Base-by-base conservation (phyloP, 2,797 vertebrate genomes). In the Gymnothorax javanicus region DNA sequence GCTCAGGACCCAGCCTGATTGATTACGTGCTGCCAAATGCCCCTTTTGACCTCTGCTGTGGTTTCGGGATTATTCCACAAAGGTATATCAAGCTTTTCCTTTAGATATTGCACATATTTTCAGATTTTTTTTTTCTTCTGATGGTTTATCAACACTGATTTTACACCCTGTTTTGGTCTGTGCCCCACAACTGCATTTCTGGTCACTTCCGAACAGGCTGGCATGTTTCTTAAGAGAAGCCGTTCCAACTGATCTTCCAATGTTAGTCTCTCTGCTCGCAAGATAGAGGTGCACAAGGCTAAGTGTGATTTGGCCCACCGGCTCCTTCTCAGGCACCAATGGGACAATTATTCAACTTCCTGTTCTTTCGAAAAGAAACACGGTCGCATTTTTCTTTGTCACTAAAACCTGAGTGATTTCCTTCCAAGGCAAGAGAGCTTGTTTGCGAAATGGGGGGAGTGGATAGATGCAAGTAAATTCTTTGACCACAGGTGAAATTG, bases 281-380 rank as follows among this genome's bases (percentile, higher is more conserved):
- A 83, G 54, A 58, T 25, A 7, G 11, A 59, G 81, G 56, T 59
- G 81, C 57, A 15, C 52, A 12, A 17, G 77, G 77, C 77, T n/a
- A 4, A 56, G 56, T 33, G 52, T 57, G 54, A 82, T 57, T 54
- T 82, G 79, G 83, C 59, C 59, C 7, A 43, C 33, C 60, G 3
- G 83, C 62, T 54, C 60, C 15, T 23, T 43, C 62, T n/a, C 85
- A 25, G 54, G 23, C 56, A 23, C 69, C 13, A 59, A 57, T 11
- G 25, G 59, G 59, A 67, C 60, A 82, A 86, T 86, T 67, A 75
- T 82, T 86, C 59, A 82, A 52, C 77, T 86, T 86, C 85, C 85
- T 86, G 85, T 43, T 82, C 79, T 52, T 50, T 12, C 25, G n/a
- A 11, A 13, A 12, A 20, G 58, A 73, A 81, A 27, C 73, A 27